A percentile compares a stretch with the other conserved stretches of the same genome.
Evolutionary conservation across 2,113 vertebrate species (phyloP).

Genomic region (Trematomus loennbergii): DNA sequence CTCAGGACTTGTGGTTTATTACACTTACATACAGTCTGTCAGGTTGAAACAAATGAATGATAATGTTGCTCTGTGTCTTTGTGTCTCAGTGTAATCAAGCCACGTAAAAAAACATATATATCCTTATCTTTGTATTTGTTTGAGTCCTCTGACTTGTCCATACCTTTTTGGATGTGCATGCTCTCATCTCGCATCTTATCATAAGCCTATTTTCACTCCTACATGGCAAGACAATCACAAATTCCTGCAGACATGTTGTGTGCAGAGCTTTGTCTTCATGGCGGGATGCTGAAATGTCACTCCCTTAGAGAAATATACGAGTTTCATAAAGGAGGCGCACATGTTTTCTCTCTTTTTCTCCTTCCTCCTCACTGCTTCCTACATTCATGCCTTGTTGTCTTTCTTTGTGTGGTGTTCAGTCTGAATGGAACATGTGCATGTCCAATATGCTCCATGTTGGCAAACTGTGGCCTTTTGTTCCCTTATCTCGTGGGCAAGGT

Average conservation of each 20-base stretch:
- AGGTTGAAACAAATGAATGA: too few species aligned
- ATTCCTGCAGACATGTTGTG: neutral
- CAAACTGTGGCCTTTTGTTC: conserved; percentile 48
- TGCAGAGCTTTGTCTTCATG: neutral
- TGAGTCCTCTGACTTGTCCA: neutral
- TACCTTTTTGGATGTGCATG: neutral
- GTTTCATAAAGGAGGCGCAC: conserved; percentile 7
- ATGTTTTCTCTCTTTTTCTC: conserved; percentile 9
- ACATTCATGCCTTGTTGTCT: conserved; percentile 7
- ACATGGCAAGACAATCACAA: too few species aligned
- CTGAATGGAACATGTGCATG: conserved; percentile 24
- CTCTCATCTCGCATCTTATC: neutral
- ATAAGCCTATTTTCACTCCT: neutral
- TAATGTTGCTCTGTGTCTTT: neutral
- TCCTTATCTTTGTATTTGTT: neutral
- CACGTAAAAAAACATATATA: neutral
- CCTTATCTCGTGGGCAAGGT: conserved; percentile 67
- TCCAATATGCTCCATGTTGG: conserved; percentile 25
- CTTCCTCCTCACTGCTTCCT: conserved; percentile 8
- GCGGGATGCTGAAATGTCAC: conserved; percentile 46
- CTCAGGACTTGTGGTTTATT: too few species aligned
- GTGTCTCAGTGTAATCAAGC: neutral
- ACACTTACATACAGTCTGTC: too few species aligned
- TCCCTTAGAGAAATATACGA: conserved; percentile 40
- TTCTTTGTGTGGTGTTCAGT: conserved; percentile 5